Base-by-base conservation (phyloP, 2,888 invertebrate genomes). In the Drosophila putrida region DNA sequence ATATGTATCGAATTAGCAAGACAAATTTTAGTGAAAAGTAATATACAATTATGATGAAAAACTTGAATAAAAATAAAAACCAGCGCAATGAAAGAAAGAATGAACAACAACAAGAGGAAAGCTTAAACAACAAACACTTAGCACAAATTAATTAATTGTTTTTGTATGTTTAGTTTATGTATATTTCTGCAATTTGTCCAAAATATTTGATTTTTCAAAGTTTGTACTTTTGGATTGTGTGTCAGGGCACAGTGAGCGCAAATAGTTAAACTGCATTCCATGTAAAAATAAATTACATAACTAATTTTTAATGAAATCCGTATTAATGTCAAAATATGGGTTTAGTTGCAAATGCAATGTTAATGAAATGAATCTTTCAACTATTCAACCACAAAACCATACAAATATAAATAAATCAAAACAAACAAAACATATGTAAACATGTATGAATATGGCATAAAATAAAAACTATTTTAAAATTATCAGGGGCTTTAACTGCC, bases 261-360 rank as follows among this genome's bases (percentile, higher is more conserved):
- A 78, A 71, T 53, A 71, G 78, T 88, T 75, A 70, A 85, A 86
- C 84, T 90, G 91, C 92, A 92, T 92, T 92, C 92, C 92, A 92
- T 92, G 91, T 91, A 91, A 88, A 92, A 82, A 81, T 68, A 71
- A 85, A 75, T 72, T 74, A 83, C 53, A 70, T 75, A 79, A 78
- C 54, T 85, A 77, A 85, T 77, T 85, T 88, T 80, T 64, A 84
- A 88, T 61, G 44, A 71, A 65, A 79, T 78, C 77, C 79, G 69
- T 79, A 79, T 78, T 65, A 66, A 66, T 78, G 63, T 71, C 57
- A 63, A 64, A 64, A 83, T 78, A 74, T 81, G 72, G 78, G 57
- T 71, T 74, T 50, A 50, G 72, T 77, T 80, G 77, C 80, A 64
- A 43, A 53, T 53, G 72, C 72, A 80, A 83, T 69, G 57, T 50